Evolutionary conservation across 2,888 invertebrate species (phyloP), one percentile per base, ranked within the genome.

Genomic region (Tachina lurida): DNA sequence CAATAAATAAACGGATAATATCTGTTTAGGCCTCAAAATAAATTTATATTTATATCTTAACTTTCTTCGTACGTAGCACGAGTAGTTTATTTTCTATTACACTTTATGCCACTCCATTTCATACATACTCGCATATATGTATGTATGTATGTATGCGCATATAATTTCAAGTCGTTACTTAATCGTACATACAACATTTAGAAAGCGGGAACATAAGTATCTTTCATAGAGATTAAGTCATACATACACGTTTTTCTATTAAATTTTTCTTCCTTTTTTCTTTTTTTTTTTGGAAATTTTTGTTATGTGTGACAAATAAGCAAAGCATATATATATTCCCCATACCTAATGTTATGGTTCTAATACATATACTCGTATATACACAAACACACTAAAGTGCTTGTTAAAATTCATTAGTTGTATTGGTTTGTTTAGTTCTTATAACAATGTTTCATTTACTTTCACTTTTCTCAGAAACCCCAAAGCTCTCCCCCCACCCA

Each of bases 1-100:
- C 90, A 89, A 91, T 91, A 91, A 91, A 91, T 91, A 91, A 91
- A 88, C 91, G 91, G 91, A 91, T 91, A 91, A 91, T 91, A 91
- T 91, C 91, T 88, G 88, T 87, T 74, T 89, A 88, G 87, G 89
- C 87, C 87, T 84, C 62, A 79, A 87, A 86, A 87, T 84, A 87
- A 88, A 88, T 87, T 73, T 84, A 77, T 74, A 77, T 81, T 77
- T n/a, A n/a, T n/a, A n/a, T 75, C 85, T 78, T 78, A 78, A 75
- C 74, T 78, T 82, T 81, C 58, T 2, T 58, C 58, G 17, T 17
- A 76, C 10, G 15, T 31, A 31, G 31, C 31, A 31, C 31, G 31
- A 31, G 31, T 60, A 39, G 39, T 41, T 75, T 67, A 22, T 22
- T 47, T 75, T 77, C 67, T 80, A 45, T 79, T 78, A 81, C 43